Percentiles rank a stretch among this genome's conserved stretches.
These are phyloP conservation scores for Oryzaephilus surinamensis DNA, from an alignment of 1,140 invertebrate species.

Conservation along the genomic window DNA sequence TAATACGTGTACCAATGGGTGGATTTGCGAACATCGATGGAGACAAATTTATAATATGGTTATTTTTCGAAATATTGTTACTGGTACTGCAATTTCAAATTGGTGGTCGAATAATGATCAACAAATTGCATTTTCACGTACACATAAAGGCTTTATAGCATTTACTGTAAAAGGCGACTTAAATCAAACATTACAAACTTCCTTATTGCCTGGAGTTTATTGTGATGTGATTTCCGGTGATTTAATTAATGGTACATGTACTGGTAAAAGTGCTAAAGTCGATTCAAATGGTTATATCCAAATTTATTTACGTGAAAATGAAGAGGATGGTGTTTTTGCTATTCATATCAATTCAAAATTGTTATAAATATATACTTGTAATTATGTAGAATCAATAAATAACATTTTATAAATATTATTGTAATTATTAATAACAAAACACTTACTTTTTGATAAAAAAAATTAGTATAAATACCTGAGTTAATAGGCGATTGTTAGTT, in stretches of 20 bases:
- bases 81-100: conserved; percentile 40
- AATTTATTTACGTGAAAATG: conserved; percentile 46
- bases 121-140: conserved; percentile 68
- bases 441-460: too few relatives aligned
- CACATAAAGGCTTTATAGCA: conserved; percentile 58
- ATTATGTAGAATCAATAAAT: too few relatives aligned
- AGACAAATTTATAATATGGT: conserved; percentile 73
- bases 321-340: conserved; percentile 64
- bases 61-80: conserved; percentile 55
- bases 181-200: conserved; percentile 49
- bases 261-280: conserved; percentile 58
- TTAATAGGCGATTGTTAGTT: too few relatives aligned
- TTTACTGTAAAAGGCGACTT: conserved; percentile 56
- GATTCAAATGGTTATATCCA: conserved; percentile 49
- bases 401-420: too few relatives aligned
- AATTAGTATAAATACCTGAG: too few relatives aligned
- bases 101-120: conserved; percentile 68
- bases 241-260: conserved; percentile 49
- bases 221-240: conserved; percentile 79
- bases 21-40: conserved; percentile 87
- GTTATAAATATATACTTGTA: too few relatives aligned
- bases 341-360: conserved; percentile 48
- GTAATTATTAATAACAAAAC: too few relatives aligned
- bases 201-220: conserved; percentile 64
- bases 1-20: conserved; percentile 62